A percentile compares a stretch with the other conserved stretches of the same genome.
These are phyloP conservation scores for Phoenoteleia sp. DNA, from an alignment of 2,888 invertebrate genomes.

Conservation along the genomic window DNA sequence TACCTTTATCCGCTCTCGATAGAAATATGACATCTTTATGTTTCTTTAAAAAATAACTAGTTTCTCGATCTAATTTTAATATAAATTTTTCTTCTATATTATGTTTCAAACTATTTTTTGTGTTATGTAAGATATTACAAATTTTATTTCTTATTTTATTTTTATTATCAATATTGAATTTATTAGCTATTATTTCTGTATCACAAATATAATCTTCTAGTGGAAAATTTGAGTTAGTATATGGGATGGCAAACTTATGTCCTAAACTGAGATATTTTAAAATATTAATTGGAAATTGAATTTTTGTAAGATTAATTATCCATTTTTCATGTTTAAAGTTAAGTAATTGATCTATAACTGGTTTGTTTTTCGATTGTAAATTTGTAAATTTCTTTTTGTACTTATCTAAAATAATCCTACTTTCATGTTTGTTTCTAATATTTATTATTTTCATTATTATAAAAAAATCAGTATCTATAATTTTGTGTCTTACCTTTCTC, in stretches of 20 bases:
- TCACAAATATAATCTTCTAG: constrained; percentile 12
- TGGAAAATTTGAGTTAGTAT: constrained; percentile 3
- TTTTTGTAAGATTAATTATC: constrained; percentile 4
- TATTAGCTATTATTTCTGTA: not conserved
- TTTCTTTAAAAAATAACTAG: not conserved
- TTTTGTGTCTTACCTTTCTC: too few relatives aligned
- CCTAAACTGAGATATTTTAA: constrained; percentile 14
- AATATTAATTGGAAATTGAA: not conserved
- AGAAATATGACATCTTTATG: not conserved
- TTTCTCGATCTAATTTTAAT: not conserved
- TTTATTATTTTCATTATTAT: too few relatives aligned
- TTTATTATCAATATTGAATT: not conserved
- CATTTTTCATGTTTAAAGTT: not conserved
- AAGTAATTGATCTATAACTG: too few relatives aligned
- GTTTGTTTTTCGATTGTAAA: too few relatives aligned
- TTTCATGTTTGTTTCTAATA: too few relatives aligned
- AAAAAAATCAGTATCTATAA: too few relatives aligned
- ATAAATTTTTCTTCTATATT: not conserved
- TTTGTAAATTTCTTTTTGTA: too few relatives aligned
- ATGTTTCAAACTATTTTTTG: not conserved
- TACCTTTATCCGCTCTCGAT: not conserved
- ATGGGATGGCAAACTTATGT: constrained; percentile 3
- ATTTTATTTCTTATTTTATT: not conserved
- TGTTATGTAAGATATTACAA: not conserved
- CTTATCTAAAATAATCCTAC: too few relatives aligned